Percentiles rank a stretch among this genome's conserved stretches.
These are phyloP conservation scores for Nothoprocta perdicaria DNA, from an alignment of 2,113 vertebrate genomes.

Conservation along the genomic window DNA sequence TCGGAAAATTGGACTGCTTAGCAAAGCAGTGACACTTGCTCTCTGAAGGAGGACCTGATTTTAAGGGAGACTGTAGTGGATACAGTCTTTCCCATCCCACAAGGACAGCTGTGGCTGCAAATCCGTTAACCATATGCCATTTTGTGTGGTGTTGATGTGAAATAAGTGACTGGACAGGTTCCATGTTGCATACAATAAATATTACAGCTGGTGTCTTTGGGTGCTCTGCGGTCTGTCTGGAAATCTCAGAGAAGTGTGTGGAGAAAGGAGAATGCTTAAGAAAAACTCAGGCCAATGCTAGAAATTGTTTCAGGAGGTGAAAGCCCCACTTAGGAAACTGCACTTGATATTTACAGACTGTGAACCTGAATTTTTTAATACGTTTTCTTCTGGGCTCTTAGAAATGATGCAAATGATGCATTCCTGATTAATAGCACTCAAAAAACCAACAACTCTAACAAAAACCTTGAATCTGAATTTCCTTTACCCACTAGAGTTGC, in stretches of 20 bases:
- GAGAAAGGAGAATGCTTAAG: neutral
- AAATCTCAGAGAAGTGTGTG: neutral
- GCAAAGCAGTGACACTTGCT: neutral
- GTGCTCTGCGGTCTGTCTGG: neutral
- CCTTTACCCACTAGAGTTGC: neutral
- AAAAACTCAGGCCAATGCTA: neutral
- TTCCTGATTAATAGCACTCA: neutral
- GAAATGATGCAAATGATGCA: neutral
- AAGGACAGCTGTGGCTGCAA: constrained; percentile 16
- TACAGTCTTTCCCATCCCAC: neutral
- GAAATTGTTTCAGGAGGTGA: accelerated
- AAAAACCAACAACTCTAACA: neutral
- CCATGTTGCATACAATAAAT: constrained; percentile 42
- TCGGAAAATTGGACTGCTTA: neutral
- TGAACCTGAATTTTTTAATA: neutral
- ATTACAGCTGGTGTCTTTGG: neutral
- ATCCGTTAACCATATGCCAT: constrained; percentile 28
- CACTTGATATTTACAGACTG: neutral
- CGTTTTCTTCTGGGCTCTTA: neutral
- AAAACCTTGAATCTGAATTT: neutral
- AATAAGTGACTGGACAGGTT: constrained; percentile 27
- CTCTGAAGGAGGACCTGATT: neutral
- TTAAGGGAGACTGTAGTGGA: neutral
- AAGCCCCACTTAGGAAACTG: neutral
- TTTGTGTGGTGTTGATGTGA: neutral